Evolutionary conservation across 2,888 invertebrate genomes (phyloP), one percentile per base, ranked within the genome.

Genomic region (Cecidostiba fungosa): DNA sequence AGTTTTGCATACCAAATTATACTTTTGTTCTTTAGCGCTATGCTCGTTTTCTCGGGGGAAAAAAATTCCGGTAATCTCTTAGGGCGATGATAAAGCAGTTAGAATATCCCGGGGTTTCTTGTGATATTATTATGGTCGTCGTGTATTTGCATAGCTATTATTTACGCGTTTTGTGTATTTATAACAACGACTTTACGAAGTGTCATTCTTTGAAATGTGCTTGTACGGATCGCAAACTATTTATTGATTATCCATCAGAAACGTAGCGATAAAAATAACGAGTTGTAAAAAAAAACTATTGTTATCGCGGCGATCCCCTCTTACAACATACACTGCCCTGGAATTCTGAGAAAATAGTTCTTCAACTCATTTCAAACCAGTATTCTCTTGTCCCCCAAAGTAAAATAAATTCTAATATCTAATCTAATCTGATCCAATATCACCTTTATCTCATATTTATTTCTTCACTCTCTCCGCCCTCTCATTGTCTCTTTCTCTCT

Each of bases 361-460:
- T 70, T 14, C 32, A 32, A 72, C 10, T 32, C 8, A 10, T 70
- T 47, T 10, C 23, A 14, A 29, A 69, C 69, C 23, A 77, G 43
- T 12, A 4, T 47, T 5, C 14, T 59, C 16, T 32, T 10, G 14
- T 3, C 16, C 39, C 69, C 43, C 36, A 1, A 29, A 81, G 72
- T 12, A 10, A 72, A 81, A 73, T 81, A 80, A 81, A 81, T 77
- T 77, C 72, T 81, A 81, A 81, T 81, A 81, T 81, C 81, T 73
- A 81, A 76, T 82, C 77, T 77, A 70, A 77, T 80, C 26, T 74
- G 59, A 69, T 76, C 39, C 81, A 77, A 72, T 81, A 72, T 81
- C 69, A 72, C 62, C 47, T 86, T 87, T 85, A 87, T 86, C 87
- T 80, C 77, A 36, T 43, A 80, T 85, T 83, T 87, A 84, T 89